These are phyloP conservation scores for Centrocercus urophasianus DNA, from an alignment of 2,113 vertebrate species.

Conservation along the genomic window DNA sequence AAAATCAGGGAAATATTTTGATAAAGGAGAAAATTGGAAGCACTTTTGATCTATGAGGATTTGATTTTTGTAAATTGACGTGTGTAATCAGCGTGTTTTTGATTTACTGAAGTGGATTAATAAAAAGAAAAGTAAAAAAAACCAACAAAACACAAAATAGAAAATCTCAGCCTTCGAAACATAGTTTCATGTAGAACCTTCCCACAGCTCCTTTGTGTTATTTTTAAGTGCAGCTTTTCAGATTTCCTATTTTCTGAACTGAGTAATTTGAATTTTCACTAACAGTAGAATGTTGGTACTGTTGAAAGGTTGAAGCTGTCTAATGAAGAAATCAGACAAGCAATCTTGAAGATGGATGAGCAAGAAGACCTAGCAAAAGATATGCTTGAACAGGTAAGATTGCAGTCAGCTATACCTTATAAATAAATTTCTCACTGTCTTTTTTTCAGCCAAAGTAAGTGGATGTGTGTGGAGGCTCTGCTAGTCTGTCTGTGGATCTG, in stretches of 20 bases:
- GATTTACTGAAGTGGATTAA: neutral
- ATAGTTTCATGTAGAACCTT: neutral
- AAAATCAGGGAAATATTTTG: neutral
- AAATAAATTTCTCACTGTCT: neutral
- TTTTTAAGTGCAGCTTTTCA: neutral
- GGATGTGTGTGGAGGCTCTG: neutral
- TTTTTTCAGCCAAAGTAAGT: neutral
- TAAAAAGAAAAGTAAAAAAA: neutral
- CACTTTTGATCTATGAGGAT: neutral
- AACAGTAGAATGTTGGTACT: slow-evolving; percentile 21
- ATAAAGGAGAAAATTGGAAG: neutral
- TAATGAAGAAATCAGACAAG: slow-evolving; percentile 94
- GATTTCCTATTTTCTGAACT: neutral
- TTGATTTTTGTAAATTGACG: neutral
- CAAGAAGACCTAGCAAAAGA: slow-evolving; percentile 96
- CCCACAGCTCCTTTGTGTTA: neutral
- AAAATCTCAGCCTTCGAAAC: neutral
- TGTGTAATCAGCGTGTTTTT: neutral
- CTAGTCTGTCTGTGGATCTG: neutral
- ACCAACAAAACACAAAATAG: neutral
- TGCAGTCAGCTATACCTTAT: neutral
- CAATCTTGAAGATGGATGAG: slow-evolving; percentile 96
- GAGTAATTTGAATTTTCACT: neutral
- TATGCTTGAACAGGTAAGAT: slow-evolving; percentile 92
- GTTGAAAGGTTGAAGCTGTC: slow-evolving; percentile 90